These are phyloP conservation scores for Papilio gigon DNA, from an alignment of 2,888 invertebrate genomes.

Conservation along the genomic window DNA sequence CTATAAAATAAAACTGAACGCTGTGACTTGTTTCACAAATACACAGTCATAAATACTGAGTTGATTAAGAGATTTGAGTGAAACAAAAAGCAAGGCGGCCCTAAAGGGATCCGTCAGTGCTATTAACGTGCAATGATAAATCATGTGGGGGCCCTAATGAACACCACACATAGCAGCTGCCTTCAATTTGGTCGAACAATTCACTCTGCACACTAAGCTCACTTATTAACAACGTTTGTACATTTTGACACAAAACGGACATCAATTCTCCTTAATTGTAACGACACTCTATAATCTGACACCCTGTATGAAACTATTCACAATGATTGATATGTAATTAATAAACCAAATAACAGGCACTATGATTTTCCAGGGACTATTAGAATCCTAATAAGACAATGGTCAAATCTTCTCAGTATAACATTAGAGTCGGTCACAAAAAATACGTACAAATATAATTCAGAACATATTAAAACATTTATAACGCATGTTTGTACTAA, in stretches of 20 bases:
- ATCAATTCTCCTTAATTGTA: neutral
- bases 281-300: too few species aligned
- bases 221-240: neutral
- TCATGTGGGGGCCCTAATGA: conserved; percentile 73
- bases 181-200: conserved; percentile 72
- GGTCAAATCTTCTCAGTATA: too few species aligned
- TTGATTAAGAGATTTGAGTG: neutral
- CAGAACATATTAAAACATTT: too few species aligned
- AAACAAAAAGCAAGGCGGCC: neutral
- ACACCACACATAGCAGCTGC: conserved; percentile 68
- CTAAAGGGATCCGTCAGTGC: conserved; percentile 41
- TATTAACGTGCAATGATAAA: conserved; percentile 61
- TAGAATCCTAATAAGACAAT: too few species aligned
- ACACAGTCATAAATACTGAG: neutral
- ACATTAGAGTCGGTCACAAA: too few species aligned
- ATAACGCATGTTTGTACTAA: too few species aligned
- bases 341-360: too few species aligned
- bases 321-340: too few species aligned
- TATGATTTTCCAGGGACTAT: too few species aligned
- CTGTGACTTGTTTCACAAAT: neutral
- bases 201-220: conserved; percentile 57
- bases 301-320: too few species aligned
- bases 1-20: neutral
- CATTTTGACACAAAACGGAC: neutral
- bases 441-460: too few species aligned